phyloP scores from a whole-genome alignment of 2,888 invertebrate species.

The Mythimna impura region DNA sequence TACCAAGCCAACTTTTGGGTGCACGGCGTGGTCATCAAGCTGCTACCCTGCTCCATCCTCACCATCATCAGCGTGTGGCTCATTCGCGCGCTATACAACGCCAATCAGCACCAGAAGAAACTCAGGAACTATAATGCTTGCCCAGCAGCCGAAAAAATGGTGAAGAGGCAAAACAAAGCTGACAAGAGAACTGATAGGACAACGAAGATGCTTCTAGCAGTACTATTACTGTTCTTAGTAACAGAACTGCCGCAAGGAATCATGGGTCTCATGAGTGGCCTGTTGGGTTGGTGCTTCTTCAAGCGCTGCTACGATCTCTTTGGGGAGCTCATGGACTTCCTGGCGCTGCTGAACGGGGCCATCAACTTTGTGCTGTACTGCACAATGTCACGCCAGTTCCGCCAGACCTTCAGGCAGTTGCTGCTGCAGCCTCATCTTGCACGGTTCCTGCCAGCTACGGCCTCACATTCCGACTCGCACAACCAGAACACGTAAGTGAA shows the following conservation, averaged over 20 bases:
- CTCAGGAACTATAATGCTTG: slow-evolving; percentile 92
- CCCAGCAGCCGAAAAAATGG: slow-evolving; percentile 85
- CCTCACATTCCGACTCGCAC: slow-evolving; percentile 91
- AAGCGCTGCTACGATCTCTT: slow-evolving; percentile 94
- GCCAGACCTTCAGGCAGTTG: slow-evolving; percentile 94
- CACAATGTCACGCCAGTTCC: slow-evolving; percentile 98
- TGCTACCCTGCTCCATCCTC: slow-evolving; percentile 94
- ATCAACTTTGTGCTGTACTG: slow-evolving; percentile 98
- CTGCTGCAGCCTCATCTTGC: slow-evolving; percentile 92
- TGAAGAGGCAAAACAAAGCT: slow-evolving; percentile 89
- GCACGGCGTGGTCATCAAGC: slow-evolving; percentile 94
- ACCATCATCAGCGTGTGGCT: slow-evolving; percentile 93
- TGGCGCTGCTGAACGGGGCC: slow-evolving; percentile 97
- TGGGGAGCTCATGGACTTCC: slow-evolving; percentile 96
- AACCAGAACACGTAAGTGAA: slow-evolving; percentile 92
- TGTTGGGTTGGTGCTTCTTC: slow-evolving; percentile 93
- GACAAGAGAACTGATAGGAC: slow-evolving; percentile 96
- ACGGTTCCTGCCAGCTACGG: slow-evolving; percentile 90
- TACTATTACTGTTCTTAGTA: slow-evolving; percentile 95
- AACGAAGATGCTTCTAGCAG: slow-evolving; percentile 96
- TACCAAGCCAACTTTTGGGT: slow-evolving; percentile 95
- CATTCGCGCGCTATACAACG: slow-evolving; percentile 93
- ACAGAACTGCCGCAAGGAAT: slow-evolving; percentile 97
- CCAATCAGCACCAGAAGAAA: slow-evolving; percentile 93
- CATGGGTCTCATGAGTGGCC: slow-evolving; percentile 93